Base-by-base conservation (phyloP, 1,140 invertebrate species). In the Mya arenaria region DNA sequence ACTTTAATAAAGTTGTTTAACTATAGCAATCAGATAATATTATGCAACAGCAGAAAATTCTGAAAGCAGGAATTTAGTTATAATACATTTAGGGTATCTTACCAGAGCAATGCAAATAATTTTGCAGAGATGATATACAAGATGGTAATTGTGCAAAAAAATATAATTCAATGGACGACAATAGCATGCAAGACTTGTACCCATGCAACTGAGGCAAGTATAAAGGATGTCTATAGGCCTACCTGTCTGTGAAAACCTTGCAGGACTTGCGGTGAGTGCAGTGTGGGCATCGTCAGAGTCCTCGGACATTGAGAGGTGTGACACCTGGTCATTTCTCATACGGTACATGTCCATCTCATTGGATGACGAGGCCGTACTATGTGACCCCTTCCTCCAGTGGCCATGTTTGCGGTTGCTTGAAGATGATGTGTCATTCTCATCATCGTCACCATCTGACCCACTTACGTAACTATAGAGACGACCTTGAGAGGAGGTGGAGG, bases 371-470 rank as follows among this genome's bases (percentile, higher is more conserved):
- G 84, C 79, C 17, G 86, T 85, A 68, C 86, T 85, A 52, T 87
- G 86, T 28, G 84, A 83, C 25, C 83, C 75, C 58, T 80, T 80
- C 30, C 66, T 19, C 65, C 77, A 80, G 36, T 80, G 77, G 25
- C 77, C 48, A 44, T 68, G 66, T 34, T 37, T 56, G n/a, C 63
- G 72, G 52, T 44, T 65, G n/a, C 52, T 62, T 13, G 79, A 74
- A 1, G 84, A 83, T 15, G 73, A 63, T 34, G 84, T 71, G 34
- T 81, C 68, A 30, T 84, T 74, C 1, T 86, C 84, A 6, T 91
- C 90, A 36, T 74, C 77, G 37, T 91, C 90, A 8, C 89, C 90
- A 68, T 91, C 90, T 0, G 90, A 91, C 15, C 86, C 89, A 81
- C 85, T 89, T 44, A 86, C 82, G 82, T 91, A 91, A 78, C 87